Conservation (phyloP, 2,888 invertebrate genomes). For the Chironomus riparius region DNA sequence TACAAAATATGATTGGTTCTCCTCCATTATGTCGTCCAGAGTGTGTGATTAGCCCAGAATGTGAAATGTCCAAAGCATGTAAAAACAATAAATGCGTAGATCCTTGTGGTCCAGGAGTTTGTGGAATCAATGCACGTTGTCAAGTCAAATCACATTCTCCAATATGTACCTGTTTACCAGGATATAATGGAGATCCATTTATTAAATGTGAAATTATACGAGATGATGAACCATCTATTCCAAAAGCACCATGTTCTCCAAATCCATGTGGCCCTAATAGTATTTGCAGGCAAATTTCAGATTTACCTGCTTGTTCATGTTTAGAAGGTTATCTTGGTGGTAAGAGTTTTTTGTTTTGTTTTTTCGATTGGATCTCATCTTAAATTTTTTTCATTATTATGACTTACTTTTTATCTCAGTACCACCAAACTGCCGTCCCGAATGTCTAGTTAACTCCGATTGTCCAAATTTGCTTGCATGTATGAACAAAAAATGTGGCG, state of each 20-base stretch:
- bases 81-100: constrained; percentile 62
- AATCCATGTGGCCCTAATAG: no score
- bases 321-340: constrained; percentile 73
- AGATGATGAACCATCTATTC: constrained; percentile 33
- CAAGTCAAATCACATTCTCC: constrained; percentile 59
- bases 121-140: constrained; percentile 55
- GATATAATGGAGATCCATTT: constrained; percentile 55
- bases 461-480: constrained; percentile 59
- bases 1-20: no score
- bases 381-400: constrained; percentile 47
- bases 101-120: constrained; percentile 59
- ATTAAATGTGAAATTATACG: constrained; percentile 39
- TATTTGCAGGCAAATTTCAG: not conserved
- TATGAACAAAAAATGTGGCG: constrained; percentile 60
- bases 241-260: constrained; percentile 29
- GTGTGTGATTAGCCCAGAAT: no score
- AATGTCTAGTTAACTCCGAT: constrained; percentile 62
- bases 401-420: constrained; percentile 52
- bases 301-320: no score
- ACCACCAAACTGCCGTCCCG: constrained; percentile 61
- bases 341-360: no score
- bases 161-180: constrained; percentile 54
- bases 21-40: no score
- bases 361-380: constrained; percentile 34
- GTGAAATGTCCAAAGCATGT: constrained; percentile 34